These are phyloP conservation scores for Coturnix japonica DNA, from an alignment of 2,113 vertebrate species.

Conservation along the genomic window DNA sequence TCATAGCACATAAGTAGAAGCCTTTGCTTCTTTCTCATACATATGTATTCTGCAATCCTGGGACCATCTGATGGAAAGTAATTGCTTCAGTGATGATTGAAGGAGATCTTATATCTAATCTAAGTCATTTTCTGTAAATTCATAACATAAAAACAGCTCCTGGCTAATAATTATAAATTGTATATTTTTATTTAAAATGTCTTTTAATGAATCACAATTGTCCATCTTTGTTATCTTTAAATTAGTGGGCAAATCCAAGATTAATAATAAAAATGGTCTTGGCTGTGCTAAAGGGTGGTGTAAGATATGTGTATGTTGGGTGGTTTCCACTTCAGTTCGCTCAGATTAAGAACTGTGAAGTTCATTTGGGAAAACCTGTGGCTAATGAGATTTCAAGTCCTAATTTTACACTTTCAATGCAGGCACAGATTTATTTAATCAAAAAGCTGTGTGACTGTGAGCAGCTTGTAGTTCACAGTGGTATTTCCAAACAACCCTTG, in stretches of 20 bases:
- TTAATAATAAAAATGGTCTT: not conserved
- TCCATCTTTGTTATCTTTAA: not conserved
- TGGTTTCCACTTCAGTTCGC: not conserved
- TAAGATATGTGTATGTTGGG: not conserved
- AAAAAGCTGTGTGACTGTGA: fast-evolving
- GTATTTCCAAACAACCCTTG: not conserved
- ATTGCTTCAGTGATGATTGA: conserved; percentile 5
- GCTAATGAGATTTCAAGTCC: not conserved
- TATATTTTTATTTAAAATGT: conserved; percentile 21
- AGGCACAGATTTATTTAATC: not conserved
- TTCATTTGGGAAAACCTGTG: not conserved
- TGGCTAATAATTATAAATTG: not conserved
- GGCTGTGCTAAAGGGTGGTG: not conserved
- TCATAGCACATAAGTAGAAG: not conserved
- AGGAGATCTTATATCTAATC: conserved; percentile 12
- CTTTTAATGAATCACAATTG: not conserved
- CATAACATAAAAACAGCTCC: not conserved
- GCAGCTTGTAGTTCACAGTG: not conserved
- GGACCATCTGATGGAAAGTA: conserved; percentile 20
- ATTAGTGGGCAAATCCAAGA: not conserved
- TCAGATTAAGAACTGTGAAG: not conserved
- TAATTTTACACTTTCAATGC: not conserved
- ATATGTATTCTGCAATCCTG: conserved; percentile 7
- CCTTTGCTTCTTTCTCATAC: not conserved
- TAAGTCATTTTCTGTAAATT: conserved; percentile 27